Evolutionary conservation across 1,140 invertebrate species (phyloP).

Genomic region (Cryptotermes secundus): DNA sequence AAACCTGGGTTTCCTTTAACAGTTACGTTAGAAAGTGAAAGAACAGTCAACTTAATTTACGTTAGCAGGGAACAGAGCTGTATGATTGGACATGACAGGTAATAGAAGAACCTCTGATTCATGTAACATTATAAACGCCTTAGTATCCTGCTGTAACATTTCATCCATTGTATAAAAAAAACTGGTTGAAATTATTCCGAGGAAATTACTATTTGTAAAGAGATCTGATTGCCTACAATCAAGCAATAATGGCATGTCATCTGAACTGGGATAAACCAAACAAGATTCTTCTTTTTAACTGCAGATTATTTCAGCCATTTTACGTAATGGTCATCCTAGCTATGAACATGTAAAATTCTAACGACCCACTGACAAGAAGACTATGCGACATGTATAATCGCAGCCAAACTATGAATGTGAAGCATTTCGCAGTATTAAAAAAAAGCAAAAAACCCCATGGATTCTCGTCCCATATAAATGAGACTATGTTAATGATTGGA

Average conservation of each 20-base stretch:
- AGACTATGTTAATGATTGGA: not conserved
- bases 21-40: no score
- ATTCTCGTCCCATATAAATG: constrained; percentile 6
- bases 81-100: no score
- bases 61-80: no score
- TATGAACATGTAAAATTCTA: not conserved
- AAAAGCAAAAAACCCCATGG: not conserved
- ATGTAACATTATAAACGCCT: no score
- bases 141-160: no score
- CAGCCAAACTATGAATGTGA: not conserved
- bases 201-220: not conserved
- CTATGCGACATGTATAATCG: not conserved
- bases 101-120: no score
- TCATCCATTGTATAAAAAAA: no score
- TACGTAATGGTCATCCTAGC: not conserved
- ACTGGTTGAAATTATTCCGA: not conserved
- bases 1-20: no score
- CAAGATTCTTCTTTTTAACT: not conserved
- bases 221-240: not conserved
- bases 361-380: constrained; percentile 10
- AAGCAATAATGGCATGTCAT: not conserved
- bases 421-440: not conserved
- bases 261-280: not conserved
- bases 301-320: not conserved
- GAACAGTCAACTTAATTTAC: no score